phyloP scores from a whole-genome alignment of 2,888 invertebrate genomes.

The Ferdinandea cuprea region DNA sequence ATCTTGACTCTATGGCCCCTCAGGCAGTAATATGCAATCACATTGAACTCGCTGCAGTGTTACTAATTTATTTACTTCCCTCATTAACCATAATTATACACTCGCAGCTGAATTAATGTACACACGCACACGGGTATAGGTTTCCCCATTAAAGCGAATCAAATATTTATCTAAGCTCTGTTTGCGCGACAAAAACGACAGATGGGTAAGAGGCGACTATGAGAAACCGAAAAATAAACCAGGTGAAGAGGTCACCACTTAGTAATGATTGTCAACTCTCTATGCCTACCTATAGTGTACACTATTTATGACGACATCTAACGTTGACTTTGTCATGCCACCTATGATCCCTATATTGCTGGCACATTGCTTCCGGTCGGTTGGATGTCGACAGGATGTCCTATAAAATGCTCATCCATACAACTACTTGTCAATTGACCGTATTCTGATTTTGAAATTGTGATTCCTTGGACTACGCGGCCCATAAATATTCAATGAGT shows the following conservation, averaged over 20 bases:
- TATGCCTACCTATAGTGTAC: background rate
- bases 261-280: slow-evolving; percentile 9
- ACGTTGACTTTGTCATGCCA: background rate
- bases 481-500: slow-evolving; percentile 71
- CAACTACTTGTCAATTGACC: slow-evolving; percentile 45
- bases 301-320: slow-evolving; percentile 7
- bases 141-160: slow-evolving; percentile 52
- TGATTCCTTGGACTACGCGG: slow-evolving; percentile 15
- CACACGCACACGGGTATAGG: slow-evolving; percentile 24
- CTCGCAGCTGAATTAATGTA: slow-evolving; percentile 20
- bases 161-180: slow-evolving; percentile 64
- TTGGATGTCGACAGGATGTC: slow-evolving; percentile 18
- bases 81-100: slow-evolving; percentile 68
- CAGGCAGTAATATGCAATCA: slow-evolving; percentile 14
- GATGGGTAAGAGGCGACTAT: background rate
- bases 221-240: slow-evolving; percentile 32
- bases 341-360: slow-evolving; percentile 4
- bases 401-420: background rate
- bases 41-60: slow-evolving; percentile 26
- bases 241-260: slow-evolving; percentile 67
- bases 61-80: slow-evolving; percentile 62
- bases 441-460: slow-evolving; percentile 53
- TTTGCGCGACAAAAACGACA: slow-evolving; percentile 9
- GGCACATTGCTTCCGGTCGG: background rate
- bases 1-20: slow-evolving; percentile 23